Conservation (phyloP, 2,888 invertebrate genomes). For the Baronia brevicornis region DNA sequence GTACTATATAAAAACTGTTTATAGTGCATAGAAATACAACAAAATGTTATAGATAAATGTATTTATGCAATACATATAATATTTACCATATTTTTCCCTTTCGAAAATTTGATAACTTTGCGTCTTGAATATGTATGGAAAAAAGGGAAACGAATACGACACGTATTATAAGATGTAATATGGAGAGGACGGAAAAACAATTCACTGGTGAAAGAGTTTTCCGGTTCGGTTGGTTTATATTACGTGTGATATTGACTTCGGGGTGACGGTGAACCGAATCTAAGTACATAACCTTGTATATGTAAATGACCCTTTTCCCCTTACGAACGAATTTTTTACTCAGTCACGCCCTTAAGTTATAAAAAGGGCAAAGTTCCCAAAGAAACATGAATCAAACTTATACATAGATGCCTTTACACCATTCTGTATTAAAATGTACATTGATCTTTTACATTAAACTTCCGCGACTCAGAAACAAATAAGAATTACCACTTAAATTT, state of each 20-base stretch:
- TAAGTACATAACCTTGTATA: slow-evolving; percentile 62
- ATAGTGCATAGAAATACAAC: too few species aligned
- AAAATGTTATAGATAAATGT: too few species aligned
- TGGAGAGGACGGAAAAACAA: slow-evolving; percentile 45
- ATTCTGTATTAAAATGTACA: too few species aligned
- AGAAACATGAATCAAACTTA: slow-evolving; percentile 55
- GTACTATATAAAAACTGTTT: too few species aligned
- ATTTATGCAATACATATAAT: too few species aligned
- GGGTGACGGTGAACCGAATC: slow-evolving; percentile 42
- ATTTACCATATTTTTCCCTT: too few species aligned
- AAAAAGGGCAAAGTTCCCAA: slow-evolving; percentile 47
- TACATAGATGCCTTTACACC: too few species aligned
- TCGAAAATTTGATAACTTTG: too few species aligned
- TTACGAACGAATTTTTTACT: slow-evolving; percentile 52
- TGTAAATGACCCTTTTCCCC: slow-evolving; percentile 58
- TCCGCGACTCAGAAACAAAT: too few species aligned
- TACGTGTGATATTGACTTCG: slow-evolving; percentile 61
- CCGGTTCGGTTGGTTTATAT: slow-evolving; percentile 52
- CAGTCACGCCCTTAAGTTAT: slow-evolving; percentile 55
- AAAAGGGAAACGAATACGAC: slow-evolving; percentile 8
- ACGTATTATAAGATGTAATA: slow-evolving; percentile 14
- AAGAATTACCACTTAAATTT: too few species aligned
- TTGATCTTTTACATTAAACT: too few species aligned
- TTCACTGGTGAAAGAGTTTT: slow-evolving; percentile 48
- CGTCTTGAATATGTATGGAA: slow-evolving; percentile 9